A percentile compares a stretch with the other conserved stretches of the same genome.
phyloP scores from a whole-genome alignment of 1,140 invertebrate species.

The Harlomillsia oculata region DNA sequence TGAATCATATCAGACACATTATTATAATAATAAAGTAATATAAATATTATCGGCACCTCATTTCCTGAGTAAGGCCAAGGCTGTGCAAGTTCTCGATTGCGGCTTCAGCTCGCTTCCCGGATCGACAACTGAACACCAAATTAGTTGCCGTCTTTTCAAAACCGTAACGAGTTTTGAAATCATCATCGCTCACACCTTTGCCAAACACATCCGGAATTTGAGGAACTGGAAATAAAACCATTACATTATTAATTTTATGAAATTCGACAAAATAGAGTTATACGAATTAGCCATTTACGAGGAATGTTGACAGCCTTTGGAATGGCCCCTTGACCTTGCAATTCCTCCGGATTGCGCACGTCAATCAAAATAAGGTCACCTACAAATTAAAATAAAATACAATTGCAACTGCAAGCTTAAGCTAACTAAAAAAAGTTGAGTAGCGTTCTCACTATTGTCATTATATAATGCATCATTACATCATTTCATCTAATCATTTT shows the following conservation, averaged over 20 bases:
- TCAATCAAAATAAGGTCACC: constrained; percentile 26
- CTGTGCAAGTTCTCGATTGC: constrained; percentile 19
- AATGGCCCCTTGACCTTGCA: constrained; percentile 20
- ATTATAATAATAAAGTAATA: too few relatives aligned
- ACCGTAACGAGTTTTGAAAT: constrained; percentile 26
- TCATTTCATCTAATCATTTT: too few relatives aligned
- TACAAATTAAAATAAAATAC: not conserved
- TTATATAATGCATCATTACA: too few relatives aligned
- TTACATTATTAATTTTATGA: too few relatives aligned
- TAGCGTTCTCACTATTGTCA: too few relatives aligned
- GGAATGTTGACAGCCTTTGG: constrained; percentile 30
- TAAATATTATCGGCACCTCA: too few relatives aligned
- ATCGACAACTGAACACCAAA: constrained; percentile 24
- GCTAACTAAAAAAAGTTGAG: too few relatives aligned
- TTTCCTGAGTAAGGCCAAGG: not conserved
- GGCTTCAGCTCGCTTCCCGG: constrained; percentile 22
- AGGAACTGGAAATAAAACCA: too few relatives aligned
- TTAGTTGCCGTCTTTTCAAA: constrained; percentile 19
- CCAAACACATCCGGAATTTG: constrained; percentile 30
- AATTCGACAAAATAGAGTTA: not conserved
- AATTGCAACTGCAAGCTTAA: too few relatives aligned
- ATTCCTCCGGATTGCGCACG: constrained; percentile 27
- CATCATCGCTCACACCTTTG: constrained; percentile 20
- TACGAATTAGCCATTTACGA: constrained; percentile 13
- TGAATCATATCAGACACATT: too few relatives aligned